Evolutionary conservation across 30 jellyfish, hydroid and myxozoan species (phyloP).

Genomic region (Mastigias papua): DNA sequence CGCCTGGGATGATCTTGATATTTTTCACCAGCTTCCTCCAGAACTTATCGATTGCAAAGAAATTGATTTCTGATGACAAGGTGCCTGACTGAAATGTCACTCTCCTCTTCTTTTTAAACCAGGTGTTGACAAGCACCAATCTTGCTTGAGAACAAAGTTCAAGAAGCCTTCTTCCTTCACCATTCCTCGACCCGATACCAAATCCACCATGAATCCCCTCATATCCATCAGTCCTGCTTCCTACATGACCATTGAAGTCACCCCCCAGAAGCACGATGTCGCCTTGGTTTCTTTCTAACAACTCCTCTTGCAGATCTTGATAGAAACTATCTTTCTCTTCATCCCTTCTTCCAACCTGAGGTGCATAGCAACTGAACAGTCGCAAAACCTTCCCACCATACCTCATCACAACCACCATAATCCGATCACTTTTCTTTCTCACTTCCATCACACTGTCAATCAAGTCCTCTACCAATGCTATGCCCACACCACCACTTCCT

Average conservation of each 20-base stretch:
- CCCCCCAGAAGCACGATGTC: constrained; percentile 28
- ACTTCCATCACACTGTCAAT: constrained; percentile 31
- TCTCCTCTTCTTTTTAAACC: not conserved
- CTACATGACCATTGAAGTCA: constrained; percentile 67
- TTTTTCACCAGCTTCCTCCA: not conserved
- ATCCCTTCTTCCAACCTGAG: constrained; percentile 4
- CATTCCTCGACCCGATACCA: constrained; percentile 33
- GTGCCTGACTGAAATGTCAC: constrained; percentile 32
- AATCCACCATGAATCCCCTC: constrained; percentile 45
- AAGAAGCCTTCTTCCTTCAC: constrained; percentile 30
- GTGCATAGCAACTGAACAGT: constrained; percentile 34
- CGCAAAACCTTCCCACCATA: not conserved
- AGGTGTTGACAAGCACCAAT: constrained; percentile 10
- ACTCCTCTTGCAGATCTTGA: not conserved
- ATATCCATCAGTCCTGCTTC: constrained; percentile 10
- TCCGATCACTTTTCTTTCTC: constrained; percentile 8
- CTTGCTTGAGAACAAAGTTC: not conserved
- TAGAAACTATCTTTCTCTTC: constrained; percentile 20
- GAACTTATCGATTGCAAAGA: not conserved
- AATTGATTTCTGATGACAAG: constrained; percentile 19
- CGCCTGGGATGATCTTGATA: constrained; percentile 45
- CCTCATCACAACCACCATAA: constrained; percentile 11
- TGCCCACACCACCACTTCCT: constrained; percentile 22
- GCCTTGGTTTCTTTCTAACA: not conserved
- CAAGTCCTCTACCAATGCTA: constrained; percentile 7